A percentile compares a stretch with the other conserved stretches of the same genome.
phyloP scores from a whole-genome alignment of 2,797 vertebrate genomes.

The Enteromius anoplus region DNA sequence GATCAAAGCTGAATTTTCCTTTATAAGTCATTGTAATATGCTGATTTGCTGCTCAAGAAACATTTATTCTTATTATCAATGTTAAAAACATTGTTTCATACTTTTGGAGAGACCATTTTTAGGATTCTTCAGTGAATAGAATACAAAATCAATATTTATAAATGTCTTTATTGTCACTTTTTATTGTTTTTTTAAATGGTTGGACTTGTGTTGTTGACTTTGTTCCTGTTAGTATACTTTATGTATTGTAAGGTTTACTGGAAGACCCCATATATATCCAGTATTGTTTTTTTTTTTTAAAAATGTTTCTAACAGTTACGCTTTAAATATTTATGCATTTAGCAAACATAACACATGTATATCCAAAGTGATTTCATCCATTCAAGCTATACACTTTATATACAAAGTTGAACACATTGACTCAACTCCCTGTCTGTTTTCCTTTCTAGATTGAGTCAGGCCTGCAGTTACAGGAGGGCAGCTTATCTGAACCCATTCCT shows the following conservation, averaged over 20 bases:
- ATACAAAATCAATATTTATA: too few relatives aligned
- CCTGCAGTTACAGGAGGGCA: neutral
- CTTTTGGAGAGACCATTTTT: too few relatives aligned
- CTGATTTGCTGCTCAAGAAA: neutral
- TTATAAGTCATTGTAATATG: neutral
- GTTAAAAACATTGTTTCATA: neutral
- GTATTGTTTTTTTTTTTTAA: neutral
- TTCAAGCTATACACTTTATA: neutral
- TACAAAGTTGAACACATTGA: neutral
- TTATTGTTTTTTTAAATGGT: neutral
- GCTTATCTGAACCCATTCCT: conserved; percentile 6
- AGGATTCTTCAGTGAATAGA: too few relatives aligned
- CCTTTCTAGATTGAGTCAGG: neutral
- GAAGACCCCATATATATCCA: neutral
- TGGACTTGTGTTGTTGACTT: neutral
- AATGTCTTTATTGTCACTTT: too few relatives aligned
- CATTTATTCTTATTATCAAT: neutral
- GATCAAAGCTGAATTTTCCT: neutral
- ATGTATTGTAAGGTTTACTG: neutral
- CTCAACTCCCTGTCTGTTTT: neutral
- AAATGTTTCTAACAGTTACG: too few relatives aligned
- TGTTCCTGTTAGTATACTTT: neutral
- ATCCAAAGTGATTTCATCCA: neutral
- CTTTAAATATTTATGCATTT: neutral
- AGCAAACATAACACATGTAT: neutral